Evolutionary conservation across 1,140 invertebrate species (phyloP).

Genomic region (Centruroides sculpturatus): DNA sequence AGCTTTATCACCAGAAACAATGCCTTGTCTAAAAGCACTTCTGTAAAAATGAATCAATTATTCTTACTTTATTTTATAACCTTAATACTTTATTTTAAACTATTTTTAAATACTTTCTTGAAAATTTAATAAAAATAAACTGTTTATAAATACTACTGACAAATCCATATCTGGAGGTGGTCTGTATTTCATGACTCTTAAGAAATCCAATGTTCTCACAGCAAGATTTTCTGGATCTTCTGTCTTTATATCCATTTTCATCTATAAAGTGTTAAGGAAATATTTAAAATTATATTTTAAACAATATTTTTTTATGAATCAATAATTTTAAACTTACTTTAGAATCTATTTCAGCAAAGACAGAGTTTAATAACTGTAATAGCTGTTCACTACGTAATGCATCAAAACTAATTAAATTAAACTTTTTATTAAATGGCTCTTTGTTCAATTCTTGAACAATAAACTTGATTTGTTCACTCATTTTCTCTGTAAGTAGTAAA

Average conservation of each 20-base stretch:
- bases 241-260: slow-evolving; percentile 42
- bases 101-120: not conserved
- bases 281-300: slow-evolving; percentile 8
- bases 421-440: slow-evolving; percentile 53
- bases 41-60: slow-evolving; percentile 18
- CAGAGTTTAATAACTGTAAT: slow-evolving; percentile 53
- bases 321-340: slow-evolving; percentile 27
- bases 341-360: slow-evolving; percentile 47
- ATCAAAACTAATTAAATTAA: slow-evolving; percentile 72
- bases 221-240: slow-evolving; percentile 38
- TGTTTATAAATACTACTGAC: slow-evolving; percentile 18
- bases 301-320: not conserved
- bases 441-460: slow-evolving; percentile 62
- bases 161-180: slow-evolving; percentile 32
- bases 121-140: not conserved
- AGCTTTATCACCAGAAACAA: slow-evolving; percentile 55
- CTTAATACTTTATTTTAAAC: not conserved
- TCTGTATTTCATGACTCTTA: slow-evolving; percentile 51
- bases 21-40: slow-evolving; percentile 44
- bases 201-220: slow-evolving; percentile 30
- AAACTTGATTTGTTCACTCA: slow-evolving; percentile 53
- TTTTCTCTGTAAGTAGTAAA: not conserved
- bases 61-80: not conserved
- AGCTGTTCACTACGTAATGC: slow-evolving; percentile 55
- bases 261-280: slow-evolving; percentile 1